Base-by-base conservation (phyloP, 2,888 invertebrate species). In the Hydropsyche betteni region DNA sequence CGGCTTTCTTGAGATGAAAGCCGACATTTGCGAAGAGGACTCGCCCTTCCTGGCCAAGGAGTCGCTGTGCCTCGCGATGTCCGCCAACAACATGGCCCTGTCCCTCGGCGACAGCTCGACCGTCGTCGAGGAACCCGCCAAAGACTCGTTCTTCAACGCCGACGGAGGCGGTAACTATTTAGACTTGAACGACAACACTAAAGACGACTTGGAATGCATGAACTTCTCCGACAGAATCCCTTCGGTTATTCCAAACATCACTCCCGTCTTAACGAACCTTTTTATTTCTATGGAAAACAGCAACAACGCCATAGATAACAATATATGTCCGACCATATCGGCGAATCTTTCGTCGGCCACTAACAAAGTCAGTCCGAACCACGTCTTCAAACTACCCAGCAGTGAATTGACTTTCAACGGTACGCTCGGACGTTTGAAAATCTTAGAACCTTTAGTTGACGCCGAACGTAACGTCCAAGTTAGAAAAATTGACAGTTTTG, bases 331-430 rank as follows among this genome's bases (percentile, higher is more conserved):
- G 24, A 68, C 55, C 14, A 61, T 16, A n/a, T n/a, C 38, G 12
- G 64, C 72, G 1, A 52, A 16, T 12, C 34, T 53, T 61, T 38
- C 52, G 6, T 73, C 74, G 1, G 44, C 70, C 8, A 85, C 86
- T 80, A 86, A 82, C 61, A 81, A 83, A 2, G 85, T 86, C 72
- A 85, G 80, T 78, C 68, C 71, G n/a, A 74, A 76, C 34, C 78
- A 78, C 36, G 83, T 87, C 34, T 88, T 88, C 78, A 88, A 88
- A 80, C 81, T 87, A 51, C 88, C 88, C 2, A 86, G 85, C 38
- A 85, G 83, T 72, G 87, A 88, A 80, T 80, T 87, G 34, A 84
- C 87, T 0, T 88, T 88, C 77, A 88, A 87, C 81, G 88, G 87
- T 51, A 87, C 87, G 5, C 80, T 88, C 44, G 87, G 87, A 80